These are phyloP conservation scores for Notolepis coatsorum DNA, from an alignment of 2,797 vertebrate genomes.

Conservation along the genomic window DNA sequence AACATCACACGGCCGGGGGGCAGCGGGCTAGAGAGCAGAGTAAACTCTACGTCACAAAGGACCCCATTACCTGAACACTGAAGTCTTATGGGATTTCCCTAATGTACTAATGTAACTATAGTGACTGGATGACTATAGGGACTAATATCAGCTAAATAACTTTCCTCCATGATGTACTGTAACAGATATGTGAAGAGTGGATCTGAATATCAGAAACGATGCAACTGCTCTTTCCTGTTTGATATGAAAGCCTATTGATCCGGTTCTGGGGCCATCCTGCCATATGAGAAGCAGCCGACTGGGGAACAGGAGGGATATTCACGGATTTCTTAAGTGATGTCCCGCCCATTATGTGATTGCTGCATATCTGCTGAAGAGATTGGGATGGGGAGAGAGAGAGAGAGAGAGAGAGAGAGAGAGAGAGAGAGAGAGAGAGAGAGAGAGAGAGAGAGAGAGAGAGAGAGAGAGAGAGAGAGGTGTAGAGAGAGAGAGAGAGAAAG, in stretches of 20 bases:
- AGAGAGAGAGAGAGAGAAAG: neutral
- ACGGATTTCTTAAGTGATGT: conserved; percentile 74
- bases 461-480: neutral
- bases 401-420: neutral
- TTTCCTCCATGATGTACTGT: too few species aligned
- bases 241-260: conserved; percentile 61
- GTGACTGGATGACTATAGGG: too few species aligned
- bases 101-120: too few species aligned
- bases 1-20: neutral
- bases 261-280: conserved; percentile 66
- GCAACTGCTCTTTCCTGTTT: conserved; percentile 4
- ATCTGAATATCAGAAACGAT: too few species aligned
- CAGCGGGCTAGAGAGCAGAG: neutral
- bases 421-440: neutral
- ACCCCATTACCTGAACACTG: neutral
- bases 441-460: neutral
- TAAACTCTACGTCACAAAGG: neutral
- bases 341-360: conserved; percentile 84
- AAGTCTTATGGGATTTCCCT: neutral
- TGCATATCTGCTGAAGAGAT: conserved; percentile 73
- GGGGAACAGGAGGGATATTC: conserved; percentile 81
- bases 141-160: too few species aligned
- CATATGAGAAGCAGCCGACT: conserved; percentile 64
- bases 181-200: too few species aligned
- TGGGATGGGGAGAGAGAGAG: neutral